Percentiles rank a stretch among this genome's conserved stretches.
Evolutionary conservation across 2,113 vertebrate genomes (phyloP).

Genomic region (Crotalus horridus): DNA sequence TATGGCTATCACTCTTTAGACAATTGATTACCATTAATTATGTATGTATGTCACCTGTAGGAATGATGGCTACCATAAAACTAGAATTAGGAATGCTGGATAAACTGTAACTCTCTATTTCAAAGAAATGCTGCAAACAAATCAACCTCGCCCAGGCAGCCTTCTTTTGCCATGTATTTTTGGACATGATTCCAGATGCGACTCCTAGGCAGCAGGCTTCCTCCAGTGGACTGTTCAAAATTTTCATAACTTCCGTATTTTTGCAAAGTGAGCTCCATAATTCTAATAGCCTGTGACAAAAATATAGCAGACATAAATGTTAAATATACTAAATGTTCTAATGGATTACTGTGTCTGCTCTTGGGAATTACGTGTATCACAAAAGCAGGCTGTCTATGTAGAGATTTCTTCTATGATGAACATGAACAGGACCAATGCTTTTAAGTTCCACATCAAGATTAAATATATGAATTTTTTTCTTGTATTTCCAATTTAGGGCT

Average conservation of each 20-base stretch:
- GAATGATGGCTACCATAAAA: neutral
- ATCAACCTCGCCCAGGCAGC: conserved; percentile 89
- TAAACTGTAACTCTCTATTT: neutral
- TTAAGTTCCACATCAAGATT: neutral
- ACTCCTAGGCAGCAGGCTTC: conserved; percentile 81
- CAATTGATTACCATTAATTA: neutral
- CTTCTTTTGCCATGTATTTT: conserved; percentile 94
- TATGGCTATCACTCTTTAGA: neutral
- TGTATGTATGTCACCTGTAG: neutral
- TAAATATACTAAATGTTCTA: neutral
- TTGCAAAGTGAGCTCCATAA: conserved; percentile 84
- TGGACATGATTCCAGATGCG: conserved; percentile 85
- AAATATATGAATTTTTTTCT: neutral
- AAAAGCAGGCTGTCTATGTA: neutral
- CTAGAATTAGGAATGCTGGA: neutral
- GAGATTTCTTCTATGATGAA: neutral
- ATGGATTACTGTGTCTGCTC: neutral
- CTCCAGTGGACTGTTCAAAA: conserved; percentile 89
- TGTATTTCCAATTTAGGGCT: neutral
- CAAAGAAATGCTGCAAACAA: neutral
- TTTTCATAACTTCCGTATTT: conserved; percentile 90
- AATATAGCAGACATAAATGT: neutral
- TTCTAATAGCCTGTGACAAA: conserved; percentile 79
- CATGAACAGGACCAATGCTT: neutral
- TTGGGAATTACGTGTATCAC: neutral